A percentile compares a stretch with the other conserved stretches of the same genome.
Evolutionary conservation across 1,140 invertebrate species (phyloP).

Genomic region (Sitodiplosis mosellana): DNA sequence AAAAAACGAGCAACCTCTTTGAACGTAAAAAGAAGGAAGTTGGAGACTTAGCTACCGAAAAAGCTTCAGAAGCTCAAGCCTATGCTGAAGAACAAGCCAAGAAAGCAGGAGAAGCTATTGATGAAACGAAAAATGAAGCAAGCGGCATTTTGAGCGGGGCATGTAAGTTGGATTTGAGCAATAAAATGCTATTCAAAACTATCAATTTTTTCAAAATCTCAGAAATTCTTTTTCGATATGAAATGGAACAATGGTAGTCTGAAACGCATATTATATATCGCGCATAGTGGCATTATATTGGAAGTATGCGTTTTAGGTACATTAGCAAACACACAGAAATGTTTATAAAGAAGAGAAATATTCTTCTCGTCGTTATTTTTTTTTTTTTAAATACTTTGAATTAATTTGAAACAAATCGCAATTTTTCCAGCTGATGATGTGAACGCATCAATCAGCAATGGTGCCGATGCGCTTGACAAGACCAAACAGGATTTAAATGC

Average conservation of each 20-base stretch:
- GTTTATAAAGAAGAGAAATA: neutral
- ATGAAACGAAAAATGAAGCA: slow-evolving; percentile 27
- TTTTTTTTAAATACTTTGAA: neutral
- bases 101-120: slow-evolving; percentile 33
- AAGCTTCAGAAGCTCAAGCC: slow-evolving; percentile 30
- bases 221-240: neutral
- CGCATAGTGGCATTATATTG: neutral
- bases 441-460: slow-evolving; percentile 19
- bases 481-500: slow-evolving; percentile 14
- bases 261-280: neutral
- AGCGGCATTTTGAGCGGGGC: slow-evolving; percentile 30
- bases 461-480: slow-evolving; percentile 14
- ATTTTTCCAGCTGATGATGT: slow-evolving; percentile 17
- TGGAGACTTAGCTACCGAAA: slow-evolving; percentile 33
- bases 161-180: slow-evolving; percentile 11
- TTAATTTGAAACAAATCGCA: neutral
- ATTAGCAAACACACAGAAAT: neutral
- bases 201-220: too few species aligned
- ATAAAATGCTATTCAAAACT: too few species aligned
- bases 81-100: slow-evolving; percentile 37
- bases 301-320: neutral
- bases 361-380: neutral
- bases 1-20: slow-evolving; percentile 38
- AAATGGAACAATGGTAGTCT: neutral
- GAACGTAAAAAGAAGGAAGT: slow-evolving; percentile 41